Conservation (phyloP, 2,888 invertebrate genomes). For the Gnatocerus cornutus region DNA sequence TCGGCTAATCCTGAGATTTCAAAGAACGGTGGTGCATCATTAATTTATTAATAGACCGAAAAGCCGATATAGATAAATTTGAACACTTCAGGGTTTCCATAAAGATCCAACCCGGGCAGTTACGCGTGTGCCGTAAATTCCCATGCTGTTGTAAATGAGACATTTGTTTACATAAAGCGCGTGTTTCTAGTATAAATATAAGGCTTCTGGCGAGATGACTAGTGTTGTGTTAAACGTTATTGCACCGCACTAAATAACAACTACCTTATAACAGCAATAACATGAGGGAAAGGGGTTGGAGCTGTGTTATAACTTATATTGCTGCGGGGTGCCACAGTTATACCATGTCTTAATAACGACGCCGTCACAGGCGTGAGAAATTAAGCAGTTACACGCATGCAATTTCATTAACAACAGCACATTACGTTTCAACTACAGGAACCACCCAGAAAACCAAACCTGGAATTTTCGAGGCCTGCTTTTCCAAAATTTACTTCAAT, state of each 20-base stretch:
- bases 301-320: constrained; percentile 50
- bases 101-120: constrained; percentile 43
- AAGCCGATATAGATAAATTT: constrained; percentile 41
- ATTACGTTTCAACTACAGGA: constrained; percentile 54
- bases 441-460: neutral
- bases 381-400: constrained; percentile 63
- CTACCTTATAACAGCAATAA: constrained; percentile 52
- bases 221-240: constrained; percentile 66
- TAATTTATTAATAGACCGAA: constrained; percentile 43
- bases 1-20: constrained; percentile 16
- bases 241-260: constrained; percentile 64
- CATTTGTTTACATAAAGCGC: constrained; percentile 63
- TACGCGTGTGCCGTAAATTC: constrained; percentile 50
- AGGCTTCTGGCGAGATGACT: constrained; percentile 64
- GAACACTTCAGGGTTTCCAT: constrained; percentile 37
- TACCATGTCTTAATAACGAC: constrained; percentile 61
- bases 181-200: constrained; percentile 66
- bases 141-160: constrained; percentile 53
- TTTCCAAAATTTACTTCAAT: no score
- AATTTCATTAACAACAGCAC: constrained; percentile 57
- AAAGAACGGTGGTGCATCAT: constrained; percentile 23
- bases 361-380: constrained; percentile 61
- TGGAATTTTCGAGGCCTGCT: neutral
- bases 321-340: constrained; percentile 51
- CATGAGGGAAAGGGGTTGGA: constrained; percentile 48